Evolutionary conservation across 2,797 vertebrate species (phyloP).

Genomic region (Poeciliopsis gracilis): DNA sequence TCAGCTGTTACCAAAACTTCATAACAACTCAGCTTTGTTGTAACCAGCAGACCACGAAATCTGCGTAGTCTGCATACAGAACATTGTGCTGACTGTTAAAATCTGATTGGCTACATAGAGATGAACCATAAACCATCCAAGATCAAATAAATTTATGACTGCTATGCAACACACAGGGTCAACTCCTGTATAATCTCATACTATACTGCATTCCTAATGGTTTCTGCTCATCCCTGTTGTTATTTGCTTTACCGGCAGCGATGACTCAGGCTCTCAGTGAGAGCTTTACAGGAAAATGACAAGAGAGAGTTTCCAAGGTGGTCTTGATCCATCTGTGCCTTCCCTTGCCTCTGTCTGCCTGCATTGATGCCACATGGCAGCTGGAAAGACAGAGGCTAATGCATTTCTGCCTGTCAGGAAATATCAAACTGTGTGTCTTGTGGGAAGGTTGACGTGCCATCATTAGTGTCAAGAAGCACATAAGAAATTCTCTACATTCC

Average conservation of each 20-base stretch:
- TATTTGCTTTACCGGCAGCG: slow-evolving; percentile 19
- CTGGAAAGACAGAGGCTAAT: slow-evolving; percentile 55
- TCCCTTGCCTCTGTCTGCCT: slow-evolving; percentile 5
- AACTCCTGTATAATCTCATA: slow-evolving; percentile 1
- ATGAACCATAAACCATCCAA: slow-evolving; percentile 45
- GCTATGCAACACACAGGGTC: slow-evolving; percentile 7
- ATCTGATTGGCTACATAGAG: slow-evolving; percentile 1
- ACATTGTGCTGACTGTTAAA: slow-evolving; percentile 14
- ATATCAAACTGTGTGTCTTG: slow-evolving; percentile 43
- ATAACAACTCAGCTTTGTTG: slow-evolving; percentile 38
- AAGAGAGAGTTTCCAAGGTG: slow-evolving; percentile 15
- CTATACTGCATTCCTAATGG: background rate
- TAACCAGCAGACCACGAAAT: slow-evolving; percentile 45
- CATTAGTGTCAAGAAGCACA: slow-evolving; percentile 34
- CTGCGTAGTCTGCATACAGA: slow-evolving; percentile 41
- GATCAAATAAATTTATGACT: slow-evolving; percentile 32
- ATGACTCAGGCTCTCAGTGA: slow-evolving; percentile 29
- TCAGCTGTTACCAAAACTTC: slow-evolving; percentile 12
- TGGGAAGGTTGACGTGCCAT: slow-evolving; percentile 29
- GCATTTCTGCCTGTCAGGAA: slow-evolving; percentile 50
- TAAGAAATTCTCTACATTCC: slow-evolving; percentile 17
- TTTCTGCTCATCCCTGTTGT: slow-evolving; percentile 5
- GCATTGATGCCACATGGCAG: slow-evolving; percentile 49
- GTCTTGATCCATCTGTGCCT: slow-evolving; percentile 6
- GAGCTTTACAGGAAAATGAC: slow-evolving; percentile 16